Evolutionary conservation across 2,113 vertebrate genomes (phyloP), one percentile per base, ranked within the genome.

Genomic region (Urocynchramus pylzowi): DNA sequence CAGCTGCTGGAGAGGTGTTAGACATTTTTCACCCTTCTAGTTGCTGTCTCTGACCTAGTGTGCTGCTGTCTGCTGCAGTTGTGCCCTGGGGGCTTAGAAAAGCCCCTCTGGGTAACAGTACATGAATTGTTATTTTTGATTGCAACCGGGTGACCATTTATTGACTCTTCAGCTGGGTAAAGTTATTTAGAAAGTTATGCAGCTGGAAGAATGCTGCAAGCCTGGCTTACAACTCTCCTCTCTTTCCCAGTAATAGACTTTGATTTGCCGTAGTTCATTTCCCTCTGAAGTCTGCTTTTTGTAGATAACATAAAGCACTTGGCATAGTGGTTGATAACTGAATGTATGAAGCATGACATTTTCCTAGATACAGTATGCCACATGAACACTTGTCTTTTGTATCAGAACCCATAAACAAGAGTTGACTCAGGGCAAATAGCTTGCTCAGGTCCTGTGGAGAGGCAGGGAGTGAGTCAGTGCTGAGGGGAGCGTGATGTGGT

Each of bases 271-370:
- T 95, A 97, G 97, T 97, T 97, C 96, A 97, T 97, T 97, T 97
- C 95, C 95, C 80, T 97, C 96, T 95, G 94, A 97, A 97, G 96
- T 96, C 97, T 97, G 97, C 93, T 97, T 97, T 97, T 96, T 96
- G 96, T 95, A 97, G 97, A 97, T 97, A 97, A 97, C 96, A 96
- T 97, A 97, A 97, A 97, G 96, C 95, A 97, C 93, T 97, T 96
- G 95, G 96, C 96, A 95, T 91, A 96, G 88, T 95, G 94, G 94
- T 93, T 97, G 97, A 97, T 97, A 97, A 96, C 94, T 97, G 93
- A 96, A 96, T 95, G 95, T 96, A 96, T 89, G 95, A 97, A 97
- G 97, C 95, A 88, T 97, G 96, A 97, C 97, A 97, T 97, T 97
- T 97, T 91, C 90, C 95, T 94, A 97, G 97, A 95, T 97, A 91